Percentiles rank a stretch among this genome's conserved stretches.
phyloP scores from a whole-genome alignment of 2,797 vertebrate species.

The Yasuhikotakia modesta region DNA sequence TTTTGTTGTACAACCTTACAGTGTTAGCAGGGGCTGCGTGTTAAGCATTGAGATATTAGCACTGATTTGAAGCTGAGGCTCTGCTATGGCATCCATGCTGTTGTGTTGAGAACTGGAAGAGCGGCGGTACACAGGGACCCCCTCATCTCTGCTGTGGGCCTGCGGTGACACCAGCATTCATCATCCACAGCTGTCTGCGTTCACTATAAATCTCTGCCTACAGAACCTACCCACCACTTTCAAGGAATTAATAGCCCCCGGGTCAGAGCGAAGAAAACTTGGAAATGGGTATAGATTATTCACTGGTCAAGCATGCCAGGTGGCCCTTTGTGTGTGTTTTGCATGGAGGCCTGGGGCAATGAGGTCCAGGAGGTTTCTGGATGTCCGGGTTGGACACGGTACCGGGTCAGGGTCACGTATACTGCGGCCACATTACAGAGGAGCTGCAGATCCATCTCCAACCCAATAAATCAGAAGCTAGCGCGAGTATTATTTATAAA shows the following conservation, averaged over 20 bases:
- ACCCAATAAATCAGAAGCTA: background rate
- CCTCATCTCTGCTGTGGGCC: slow-evolving; percentile 41
- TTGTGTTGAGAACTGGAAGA: slow-evolving; percentile 26
- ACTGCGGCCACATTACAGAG: background rate
- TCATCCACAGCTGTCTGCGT: slow-evolving; percentile 66
- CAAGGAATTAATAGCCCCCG: slow-evolving; percentile 59
- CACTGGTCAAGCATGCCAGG: slow-evolving; percentile 59
- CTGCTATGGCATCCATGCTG: slow-evolving; percentile 13
- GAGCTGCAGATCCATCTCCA: background rate
- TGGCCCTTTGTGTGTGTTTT: slow-evolving; percentile 52
- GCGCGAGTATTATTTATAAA: background rate
- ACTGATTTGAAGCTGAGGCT: slow-evolving; percentile 5
- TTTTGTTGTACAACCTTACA: too few species aligned
- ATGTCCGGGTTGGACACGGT: slow-evolving; percentile 1
- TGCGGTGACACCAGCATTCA: slow-evolving; percentile 62
- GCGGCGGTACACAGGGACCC: slow-evolving; percentile 11
- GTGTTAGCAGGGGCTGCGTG: too few species aligned
- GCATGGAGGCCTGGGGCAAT: slow-evolving; percentile 40
- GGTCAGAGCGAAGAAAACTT: slow-evolving; percentile 58
- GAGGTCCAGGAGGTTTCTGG: slow-evolving; percentile 26
- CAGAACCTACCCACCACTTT: slow-evolving; percentile 62
- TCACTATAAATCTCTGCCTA: slow-evolving; percentile 70
- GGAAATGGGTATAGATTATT: slow-evolving; percentile 63
- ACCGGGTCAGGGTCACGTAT: background rate
- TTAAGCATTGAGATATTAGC: slow-evolving; percentile 15